Conservation (phyloP, 1,140 invertebrate genomes). For the Drosophila miranda region DNA sequence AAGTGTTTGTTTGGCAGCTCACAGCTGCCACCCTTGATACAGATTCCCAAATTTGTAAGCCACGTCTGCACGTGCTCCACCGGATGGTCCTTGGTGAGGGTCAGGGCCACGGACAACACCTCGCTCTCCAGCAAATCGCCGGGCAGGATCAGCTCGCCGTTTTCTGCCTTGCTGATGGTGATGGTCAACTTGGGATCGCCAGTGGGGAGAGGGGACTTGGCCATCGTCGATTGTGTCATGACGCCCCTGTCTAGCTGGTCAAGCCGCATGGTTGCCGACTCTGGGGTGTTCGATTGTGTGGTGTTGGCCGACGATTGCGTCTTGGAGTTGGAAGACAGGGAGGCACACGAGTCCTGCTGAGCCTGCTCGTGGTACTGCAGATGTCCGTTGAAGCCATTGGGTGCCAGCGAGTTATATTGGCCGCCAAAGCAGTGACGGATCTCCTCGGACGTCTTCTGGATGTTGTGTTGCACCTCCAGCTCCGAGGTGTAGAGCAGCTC, state of each 20-base stretch:
- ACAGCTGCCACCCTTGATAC: constrained; percentile 83
- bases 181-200: constrained; percentile 29
- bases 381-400: constrained; percentile 84
- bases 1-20: constrained; percentile 84
- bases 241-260: constrained; percentile 50
- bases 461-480: constrained; percentile 93
- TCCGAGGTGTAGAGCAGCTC: constrained; percentile 89
- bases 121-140: constrained; percentile 82
- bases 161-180: constrained; percentile 41
- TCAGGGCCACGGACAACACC: constrained; percentile 79
- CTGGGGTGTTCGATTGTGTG: constrained; percentile 81
- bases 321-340: constrained; percentile 78
- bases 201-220: constrained; percentile 43
- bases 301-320: constrained; percentile 82
- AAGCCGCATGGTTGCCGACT: constrained; percentile 80
- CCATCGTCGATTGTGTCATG: constrained; percentile 22
- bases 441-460: constrained; percentile 95
- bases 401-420: constrained; percentile 86
- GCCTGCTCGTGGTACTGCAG: constrained; percentile 72
- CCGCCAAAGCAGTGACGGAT: constrained; percentile 89
- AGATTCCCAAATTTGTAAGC: constrained; percentile 80
- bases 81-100: constrained; percentile 69
- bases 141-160: constrained; percentile 77
- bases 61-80: constrained; percentile 70
- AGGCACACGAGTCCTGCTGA: constrained; percentile 74